Conservation (phyloP, 2,113 vertebrate species). For the Rhinogobius similis region DNA sequence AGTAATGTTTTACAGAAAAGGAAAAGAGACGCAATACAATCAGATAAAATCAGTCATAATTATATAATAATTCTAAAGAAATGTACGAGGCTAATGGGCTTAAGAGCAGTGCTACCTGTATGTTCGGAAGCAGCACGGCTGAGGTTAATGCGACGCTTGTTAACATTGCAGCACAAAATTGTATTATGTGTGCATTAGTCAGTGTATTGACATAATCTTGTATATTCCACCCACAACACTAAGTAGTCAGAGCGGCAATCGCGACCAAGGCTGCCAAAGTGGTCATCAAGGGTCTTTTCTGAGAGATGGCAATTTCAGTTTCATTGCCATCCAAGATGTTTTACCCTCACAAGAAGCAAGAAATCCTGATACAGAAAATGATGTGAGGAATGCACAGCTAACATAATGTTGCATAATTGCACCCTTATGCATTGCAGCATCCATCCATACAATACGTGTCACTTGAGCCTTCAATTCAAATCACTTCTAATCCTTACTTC, state of each 20-base stretch:
- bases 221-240: slow-evolving; percentile 33
- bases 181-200: slow-evolving; percentile 27
- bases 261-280: slow-evolving; percentile 23
- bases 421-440: slow-evolving; percentile 31
- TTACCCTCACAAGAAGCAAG: neutral
- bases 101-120: too few relatives aligned
- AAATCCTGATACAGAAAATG: slow-evolving; percentile 20
- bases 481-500: slow-evolving; percentile 29
- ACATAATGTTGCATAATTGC: slow-evolving; percentile 25
- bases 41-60: too few relatives aligned
- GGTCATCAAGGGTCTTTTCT: slow-evolving; percentile 22
- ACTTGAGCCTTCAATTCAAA: slow-evolving; percentile 38
- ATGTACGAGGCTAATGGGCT: too few relatives aligned
- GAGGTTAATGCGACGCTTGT: neutral
- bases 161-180: neutral
- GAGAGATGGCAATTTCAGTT: slow-evolving; percentile 32
- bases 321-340: slow-evolving; percentile 30
- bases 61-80: too few relatives aligned
- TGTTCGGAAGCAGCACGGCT: too few relatives aligned
- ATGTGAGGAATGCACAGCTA: slow-evolving; percentile 18
- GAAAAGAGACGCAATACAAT: too few relatives aligned
- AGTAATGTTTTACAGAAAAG: too few relatives aligned
- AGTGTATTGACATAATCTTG: slow-evolving; percentile 28
- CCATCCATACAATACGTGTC: slow-evolving; percentile 13
- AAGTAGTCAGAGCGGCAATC: slow-evolving; percentile 22